Base-by-base conservation (phyloP, 2,797 vertebrate species). In the Melanotaenia pygmaea region DNA sequence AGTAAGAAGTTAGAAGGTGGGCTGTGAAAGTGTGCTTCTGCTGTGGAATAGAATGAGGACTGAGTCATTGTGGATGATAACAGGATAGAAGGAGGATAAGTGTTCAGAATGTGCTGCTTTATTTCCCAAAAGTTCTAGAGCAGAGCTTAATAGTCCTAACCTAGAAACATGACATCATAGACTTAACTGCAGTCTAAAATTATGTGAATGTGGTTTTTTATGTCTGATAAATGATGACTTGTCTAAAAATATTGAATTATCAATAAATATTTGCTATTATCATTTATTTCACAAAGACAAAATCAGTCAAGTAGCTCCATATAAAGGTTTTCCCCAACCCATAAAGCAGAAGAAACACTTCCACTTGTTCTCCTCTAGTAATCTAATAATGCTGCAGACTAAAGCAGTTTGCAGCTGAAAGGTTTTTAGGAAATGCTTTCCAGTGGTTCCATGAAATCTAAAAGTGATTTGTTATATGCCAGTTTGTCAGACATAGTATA, bases 11-110 rank as follows among this genome's bases (percentile, higher is more conserved):
- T 56, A 28, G 1, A 7, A 58, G 54, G 37, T 37, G 28, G 59
- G 30, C 59, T 64, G 69, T 32, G 64, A 68, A 66, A 77, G 24
- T 26, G 45, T 45, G 66, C 67, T 81, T 40, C 57, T 68, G 80
- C 74, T 79, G 77, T 81, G 68, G 35, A 40, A 60, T 77, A 82
- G 77, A 73, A 59, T 2, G 5, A 65, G 38, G 64, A 50, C 38
- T 43, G 59, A 73, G 70, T 73, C 69, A 54, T 37, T 18, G 22
- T 59, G 30, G 47, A 69, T 35, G 37, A 53, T 35, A 68, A 54
- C 1, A 20, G 34, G 50, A 59, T 57, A 59, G 20, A 47, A n/a
- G 18, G 12, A 13, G 45, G n/a, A 67, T 3, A 64, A 7, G 24
- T 22, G 51, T 64, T 60, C 35, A 5, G 2, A 18, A 30, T n/a